Percentiles rank a stretch among this genome's conserved stretches.
Conservation (phyloP, 1,140 invertebrate genomes). For the Drosophila subpulchrella region DNA sequence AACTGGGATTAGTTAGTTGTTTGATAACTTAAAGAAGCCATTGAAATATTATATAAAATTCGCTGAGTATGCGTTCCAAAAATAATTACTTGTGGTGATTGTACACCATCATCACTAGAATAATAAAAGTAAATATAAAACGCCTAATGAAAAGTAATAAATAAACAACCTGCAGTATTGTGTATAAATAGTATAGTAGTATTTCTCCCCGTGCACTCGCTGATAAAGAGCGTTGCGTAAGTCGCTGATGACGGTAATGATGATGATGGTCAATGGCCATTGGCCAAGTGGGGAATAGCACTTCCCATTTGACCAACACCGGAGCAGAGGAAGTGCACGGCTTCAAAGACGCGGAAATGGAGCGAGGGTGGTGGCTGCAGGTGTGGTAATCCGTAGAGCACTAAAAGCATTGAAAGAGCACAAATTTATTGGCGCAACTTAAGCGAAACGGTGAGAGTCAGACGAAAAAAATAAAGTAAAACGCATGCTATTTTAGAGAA, state of each 20-base stretch:
- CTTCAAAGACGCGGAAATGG: conserved; percentile 30
- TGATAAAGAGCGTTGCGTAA: conserved; percentile 59
- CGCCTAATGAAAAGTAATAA: too few species aligned
- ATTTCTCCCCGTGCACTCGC: background rate
- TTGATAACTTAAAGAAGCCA: too few species aligned
- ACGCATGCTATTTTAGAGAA: background rate
- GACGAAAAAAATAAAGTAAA: conserved; percentile 5
- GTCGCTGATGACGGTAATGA: conserved; percentile 17
- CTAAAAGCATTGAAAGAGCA: conserved; percentile 43
- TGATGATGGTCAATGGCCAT: conserved; percentile 30
- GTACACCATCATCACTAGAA: too few species aligned
- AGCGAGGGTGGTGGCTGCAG: background rate
- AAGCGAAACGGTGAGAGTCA: conserved; percentile 32
- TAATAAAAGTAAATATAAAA: too few species aligned
- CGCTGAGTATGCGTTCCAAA: too few species aligned
- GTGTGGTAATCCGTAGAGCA: conserved; percentile 38
- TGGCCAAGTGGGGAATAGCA: conserved; percentile 45
- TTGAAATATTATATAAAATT: too few species aligned
- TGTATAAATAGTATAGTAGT: too few species aligned
- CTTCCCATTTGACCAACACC: conserved; percentile 41
- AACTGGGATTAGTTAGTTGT: too few species aligned
- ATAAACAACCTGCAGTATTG: too few species aligned
- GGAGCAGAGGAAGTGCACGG: conserved; percentile 31
- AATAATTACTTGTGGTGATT: too few species aligned
- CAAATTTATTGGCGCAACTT: conserved; percentile 46